Evolutionary conservation across 2,113 vertebrate genomes (phyloP), one percentile per base, ranked within the genome.

Genomic region (Channa maculata): DNA sequence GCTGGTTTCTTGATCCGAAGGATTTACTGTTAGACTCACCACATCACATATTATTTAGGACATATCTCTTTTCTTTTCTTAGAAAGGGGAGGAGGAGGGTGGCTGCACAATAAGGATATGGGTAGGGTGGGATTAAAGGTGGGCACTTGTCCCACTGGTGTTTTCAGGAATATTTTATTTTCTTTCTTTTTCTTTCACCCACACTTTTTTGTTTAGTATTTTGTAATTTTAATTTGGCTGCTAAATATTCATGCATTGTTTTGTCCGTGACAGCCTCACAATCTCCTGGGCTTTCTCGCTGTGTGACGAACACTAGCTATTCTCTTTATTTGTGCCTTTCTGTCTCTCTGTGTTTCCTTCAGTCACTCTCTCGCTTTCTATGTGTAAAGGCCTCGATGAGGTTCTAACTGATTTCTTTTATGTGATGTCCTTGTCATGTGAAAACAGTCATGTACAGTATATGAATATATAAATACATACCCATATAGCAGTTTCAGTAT

Each of bases 161-260:
- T 87, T 88, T 88, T 81, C 83, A 85, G 83, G 79, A 88, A 88
- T 92, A 85, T 90, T 75, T 91, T 85, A 67, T 79, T 87, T 82
- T 75, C 73, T 81, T 73, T 83, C 53, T 84, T 82, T 83, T 77
- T 76, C 49, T 71, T 77, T 84, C 73, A 86, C 71, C 80, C 87
- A 64, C 77, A 84, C 75, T 86, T 79, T 87, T 81, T 71, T 88
- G 84, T 92, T 91, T 84, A 62, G 77, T 90, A 89, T 92, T 92
- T 91, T 86, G 91, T 93, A 67, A 91, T 92, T 93, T 92, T 90
- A 94, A 94, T 93, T 91, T 85, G 80, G 38, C 83, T 92, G 86
- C 89, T 93, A 91, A 91, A 94, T 95, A 95, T 94, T 92, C 91
- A 93, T 91, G 91, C 76, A 68, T 78, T 82, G 86, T 91, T 92